Evolutionary conservation across 2,797 vertebrate genomes (phyloP), one percentile per base, ranked within the genome.

Genomic region (Tamandua tetradactyla): DNA sequence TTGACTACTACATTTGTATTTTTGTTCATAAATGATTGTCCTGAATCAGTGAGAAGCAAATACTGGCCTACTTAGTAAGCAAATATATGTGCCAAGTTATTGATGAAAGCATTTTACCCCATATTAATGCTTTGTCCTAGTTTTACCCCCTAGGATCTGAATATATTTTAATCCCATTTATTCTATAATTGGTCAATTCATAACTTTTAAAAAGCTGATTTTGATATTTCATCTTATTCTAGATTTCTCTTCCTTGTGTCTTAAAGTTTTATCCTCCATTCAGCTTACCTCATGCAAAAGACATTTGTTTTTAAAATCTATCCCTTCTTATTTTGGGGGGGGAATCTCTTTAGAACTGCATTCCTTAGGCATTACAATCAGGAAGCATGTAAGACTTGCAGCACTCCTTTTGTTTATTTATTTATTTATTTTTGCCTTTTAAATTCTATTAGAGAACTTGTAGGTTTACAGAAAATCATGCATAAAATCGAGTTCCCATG

Each of bases 321-420:
- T 64, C 35, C 18, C 5, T 75, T 64, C 52, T 52, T 68, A 64
- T 18, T 47, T 89, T 85, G 14, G n/a, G 61, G 32, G 32, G 81
- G 32, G 71, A 0, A 0, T n/a, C 3, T 62, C 35, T 57, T 91
- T 3, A 49, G 22, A 55, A 1, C 1, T 69, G 1, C 22, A 47
- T 57, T 57, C 6, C 57, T 81, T 69, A 62, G 64, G 10, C 12
- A 5, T 59, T 72, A 71, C 40, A n/a, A 20, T 79, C 76, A 92
- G 75, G 27, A 11, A 32, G 2, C 9, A 17, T 4, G 3, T 18
- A 78, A 27, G 13, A 78, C 25, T 75, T 80, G 22, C 13, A 61
- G 3, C 2, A 55, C 37, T 9, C 1, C 3, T 68, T 83, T 15
- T 0, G 18, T 66, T 87, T 59, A 57, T 12, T 40, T 76, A 57